Base-by-base conservation (phyloP, 2,113 vertebrate species). In the Python bivittatus region DNA sequence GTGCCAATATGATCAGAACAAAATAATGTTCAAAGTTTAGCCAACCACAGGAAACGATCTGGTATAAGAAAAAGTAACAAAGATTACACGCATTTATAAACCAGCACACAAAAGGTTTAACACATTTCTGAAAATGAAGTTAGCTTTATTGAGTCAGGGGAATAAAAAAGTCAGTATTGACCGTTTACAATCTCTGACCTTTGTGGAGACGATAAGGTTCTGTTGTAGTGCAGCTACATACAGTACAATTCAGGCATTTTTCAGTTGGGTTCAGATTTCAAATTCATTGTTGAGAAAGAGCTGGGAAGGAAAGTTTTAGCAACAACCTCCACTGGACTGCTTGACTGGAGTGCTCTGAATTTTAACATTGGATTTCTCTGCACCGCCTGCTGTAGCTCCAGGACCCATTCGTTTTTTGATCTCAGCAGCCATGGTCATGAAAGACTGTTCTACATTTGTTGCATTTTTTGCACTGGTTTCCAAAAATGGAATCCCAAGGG, bases 381-480 rank as follows among this genome's bases (percentile, higher is more conserved):
- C 95, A 93, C 98, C 97, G 17, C 98, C 98, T 91, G 99, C 97
- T 88, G 98, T 99, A 88, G 99, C 99, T 94, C 99, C 99, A 22
- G 99, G 99, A 38, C 99, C 99, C 99, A 99, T 99, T 96, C 99
- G 97, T 97, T 99, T 99, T 98, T 99, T 99, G 97, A 99, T 99
- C 98, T 99, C 99, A 0, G 99, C 99, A 92, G 99, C 99, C 99
- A 99, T 99, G 93, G 99, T 99, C 99, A 99, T 99, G 98, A 99
- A 99, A 98, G 99, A 99, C 97, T 99, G 99, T 97, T 99, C 99
- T 98, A 99, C 99, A 91, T 99, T 99, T 96, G 98, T 99, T 98
- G 99, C 98, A 5, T 99, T 99, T 98, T 99, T 99, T 95, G 99
- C 99, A 95, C 99, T 99, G 94, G 99, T 99, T 98, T 99, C 99